Base-by-base conservation (phyloP, 2,888 invertebrate genomes). In the Eupithecia centaureata region DNA sequence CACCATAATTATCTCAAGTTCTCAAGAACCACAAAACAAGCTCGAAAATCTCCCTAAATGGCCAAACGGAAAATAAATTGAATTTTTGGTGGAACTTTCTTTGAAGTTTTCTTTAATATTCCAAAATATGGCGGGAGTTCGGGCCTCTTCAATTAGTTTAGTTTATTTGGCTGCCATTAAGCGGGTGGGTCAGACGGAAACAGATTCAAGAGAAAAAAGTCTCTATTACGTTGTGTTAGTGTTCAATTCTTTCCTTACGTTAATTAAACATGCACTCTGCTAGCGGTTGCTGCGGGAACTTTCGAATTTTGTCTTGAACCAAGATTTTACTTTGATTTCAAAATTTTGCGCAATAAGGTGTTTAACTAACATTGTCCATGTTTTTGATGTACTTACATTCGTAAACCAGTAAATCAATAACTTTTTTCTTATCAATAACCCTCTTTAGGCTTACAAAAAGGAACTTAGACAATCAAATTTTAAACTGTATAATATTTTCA, bases 111-210 rank as follows among this genome's bases (percentile, higher is more conserved):
- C 65, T 72, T 75, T 73, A 72, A 72, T 72, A 68, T 70, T 69
- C 71, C 71, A 47, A 71, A 73, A 76, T 73, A 73, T 72, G 70
- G 56, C 47, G 59, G 60, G 65, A 72, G 70, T 75, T 72, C 63
- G 62, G 63, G 67, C 64, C 77, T 79, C 80, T 79, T 84, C 83
- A 85, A 85, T 85, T 85, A 85, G 79, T 76, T 76, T 74, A 79
- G 80, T 81, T 80, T 80, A 73, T 73, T 73, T 70, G 78, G 73
- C 75, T 70, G 70, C 79, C 81, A 77, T 82, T 82, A 82, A 70
- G 75, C 18, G 8, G 1, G 56, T 3, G 10, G 1, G 28, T 57
- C 57, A 33, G 32, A 32, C 22, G 12, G 3, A 57, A 33, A 32
- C 22, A 57, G 8, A 32, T 56, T 33, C 18, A 22, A 18, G 30